Evolutionary conservation across 2,113 vertebrate species (phyloP), one percentile per base, ranked within the genome.

Genomic region (Pachycephala philippinensis): DNA sequence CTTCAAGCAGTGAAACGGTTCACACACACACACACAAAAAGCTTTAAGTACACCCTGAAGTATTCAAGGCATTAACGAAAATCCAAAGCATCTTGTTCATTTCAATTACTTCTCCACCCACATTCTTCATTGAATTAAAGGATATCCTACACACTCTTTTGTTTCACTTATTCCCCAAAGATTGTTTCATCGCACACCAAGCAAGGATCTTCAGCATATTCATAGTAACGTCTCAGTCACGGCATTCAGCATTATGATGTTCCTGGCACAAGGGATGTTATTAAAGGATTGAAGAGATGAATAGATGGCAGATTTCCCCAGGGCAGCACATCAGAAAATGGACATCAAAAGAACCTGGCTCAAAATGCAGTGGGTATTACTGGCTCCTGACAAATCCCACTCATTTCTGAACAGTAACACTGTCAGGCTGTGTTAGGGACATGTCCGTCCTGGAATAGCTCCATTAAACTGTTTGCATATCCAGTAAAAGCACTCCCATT

Each of bases 71-170:
- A 94, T 93, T 92, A 93, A 81, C 0, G 5, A 96, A 95, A 89
- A 94, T 91, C 91, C 81, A 79, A 93, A 94, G 89, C 89, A 93
- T 89, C 89, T 97, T 87, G 91, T 93, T 97, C 83, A 81, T 95
- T 97, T 95, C 87, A 92, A 93, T 89, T 93, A 86, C 95, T 96
- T 93, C 94, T 96, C 95, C 95, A 93, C 96, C 95, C 95, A 96
- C 95, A 97, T 96, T 96, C 91, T 92, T 95, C 94, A 96, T 82
- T 97, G 94, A 97, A 96, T 97, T 96, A 96, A 92, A 96, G 95
- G 96, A 97, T 96, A 97, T 97, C 96, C 95, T 95, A 96, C 94
- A 94, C 20, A 1, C 0, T 15, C 93, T 79, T 97, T 94, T 95
- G 95, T 97, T 97, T 96, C 94, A 91, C 69, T 89, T 92, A 96